Percentiles rank a stretch among this genome's conserved stretches.
These are phyloP conservation scores for Ctenosaura bakeri DNA, from an alignment of 2,797 vertebrate species.

Conservation along the genomic window DNA sequence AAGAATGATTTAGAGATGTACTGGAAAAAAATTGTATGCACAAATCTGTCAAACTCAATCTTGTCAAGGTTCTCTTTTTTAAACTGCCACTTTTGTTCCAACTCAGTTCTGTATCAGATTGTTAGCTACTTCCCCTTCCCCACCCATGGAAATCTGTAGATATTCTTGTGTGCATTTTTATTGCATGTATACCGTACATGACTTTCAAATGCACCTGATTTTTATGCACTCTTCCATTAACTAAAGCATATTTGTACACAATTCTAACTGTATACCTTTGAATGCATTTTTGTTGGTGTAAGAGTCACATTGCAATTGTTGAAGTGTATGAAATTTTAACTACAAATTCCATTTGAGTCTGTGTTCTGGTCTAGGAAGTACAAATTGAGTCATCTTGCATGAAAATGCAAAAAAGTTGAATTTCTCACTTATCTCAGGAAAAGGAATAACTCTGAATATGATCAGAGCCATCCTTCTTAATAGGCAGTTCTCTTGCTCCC, in stretches of 20 bases:
- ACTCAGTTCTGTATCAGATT: not conserved
- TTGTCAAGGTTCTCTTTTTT: not conserved
- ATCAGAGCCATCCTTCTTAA: not conserved
- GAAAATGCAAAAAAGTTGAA: not conserved
- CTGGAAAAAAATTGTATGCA: not conserved
- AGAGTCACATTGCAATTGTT: not conserved
- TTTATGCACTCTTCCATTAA: not conserved
- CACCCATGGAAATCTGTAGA: not conserved
- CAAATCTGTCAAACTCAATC: not conserved
- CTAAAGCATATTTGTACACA: not conserved
- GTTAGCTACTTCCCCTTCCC: not conserved
- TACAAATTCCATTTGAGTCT: not conserved
- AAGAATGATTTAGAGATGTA: not conserved
- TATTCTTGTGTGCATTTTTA: not conserved
- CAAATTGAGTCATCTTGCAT: not conserved
- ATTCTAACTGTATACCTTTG: not conserved
- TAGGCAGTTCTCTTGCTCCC: not conserved
- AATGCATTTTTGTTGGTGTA: not conserved
- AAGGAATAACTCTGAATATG: not conserved
- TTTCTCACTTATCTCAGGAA: not conserved
- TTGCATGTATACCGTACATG: not conserved
- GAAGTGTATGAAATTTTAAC: not conserved
- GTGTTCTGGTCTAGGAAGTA: not conserved
- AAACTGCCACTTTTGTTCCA: not conserved
- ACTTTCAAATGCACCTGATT: not conserved